phyloP scores from a whole-genome alignment of 1,140 invertebrate species.

The Drosophila nikananu region DNA sequence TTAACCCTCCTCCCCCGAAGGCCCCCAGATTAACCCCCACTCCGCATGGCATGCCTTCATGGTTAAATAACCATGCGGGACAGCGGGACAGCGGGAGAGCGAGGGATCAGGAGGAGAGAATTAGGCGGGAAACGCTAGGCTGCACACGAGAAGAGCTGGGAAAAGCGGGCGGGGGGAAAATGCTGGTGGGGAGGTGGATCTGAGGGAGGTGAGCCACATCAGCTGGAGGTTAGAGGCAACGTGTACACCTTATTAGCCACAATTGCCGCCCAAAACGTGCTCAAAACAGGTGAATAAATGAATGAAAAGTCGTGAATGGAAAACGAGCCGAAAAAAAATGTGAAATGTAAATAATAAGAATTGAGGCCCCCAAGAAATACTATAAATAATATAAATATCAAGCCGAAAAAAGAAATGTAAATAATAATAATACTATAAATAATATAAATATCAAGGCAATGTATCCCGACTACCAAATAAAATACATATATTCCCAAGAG shows the following conservation, averaged over 20 bases:
- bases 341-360: constrained; percentile 17
- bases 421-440: constrained; percentile 1
- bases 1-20: constrained; percentile 18
- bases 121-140: constrained; percentile 52
- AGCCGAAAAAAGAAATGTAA: neutral
- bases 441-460: neutral
- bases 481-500: neutral
- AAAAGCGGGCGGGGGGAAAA: constrained; percentile 5
- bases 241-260: constrained; percentile 40
- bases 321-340: constrained; percentile 2
- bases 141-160: constrained; percentile 41
- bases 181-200: neutral
- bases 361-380: no score
- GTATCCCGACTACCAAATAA: neutral
- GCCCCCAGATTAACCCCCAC: constrained; percentile 25
- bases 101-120: neutral
- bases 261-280: constrained; percentile 22
- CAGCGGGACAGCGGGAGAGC: constrained; percentile 11
- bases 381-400: neutral
- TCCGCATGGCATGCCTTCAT: constrained; percentile 39
- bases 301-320: constrained; percentile 8
- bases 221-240: constrained; percentile 29
- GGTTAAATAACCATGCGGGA: constrained; percentile 65
- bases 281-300: constrained; percentile 48
- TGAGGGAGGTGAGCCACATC: neutral